Percentiles rank a stretch among this genome's conserved stretches.
phyloP scores from a whole-genome alignment of 2,797 vertebrate species.

The Huso huso region DNA sequence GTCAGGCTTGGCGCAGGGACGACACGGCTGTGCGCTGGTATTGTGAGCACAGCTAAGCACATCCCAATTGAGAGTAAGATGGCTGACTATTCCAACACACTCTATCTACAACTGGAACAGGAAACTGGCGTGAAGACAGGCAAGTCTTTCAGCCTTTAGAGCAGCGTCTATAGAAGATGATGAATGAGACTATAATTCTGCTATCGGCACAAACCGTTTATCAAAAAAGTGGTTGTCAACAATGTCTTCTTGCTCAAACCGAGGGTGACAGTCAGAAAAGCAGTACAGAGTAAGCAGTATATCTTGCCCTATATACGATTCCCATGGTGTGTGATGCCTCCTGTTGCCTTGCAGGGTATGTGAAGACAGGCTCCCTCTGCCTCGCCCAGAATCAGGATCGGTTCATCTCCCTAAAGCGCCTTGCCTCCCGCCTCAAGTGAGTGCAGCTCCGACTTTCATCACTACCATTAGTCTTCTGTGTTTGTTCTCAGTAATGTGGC shows the following conservation, averaged over 20 bases:
- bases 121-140: constrained; percentile 88
- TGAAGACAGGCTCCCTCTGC: constrained; percentile 81
- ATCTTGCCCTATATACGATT: no score
- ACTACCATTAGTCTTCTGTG: background rate
- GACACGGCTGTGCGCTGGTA: constrained; percentile 85
- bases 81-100: constrained; percentile 85
- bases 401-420: constrained; percentile 85
- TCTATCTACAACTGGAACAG: constrained; percentile 79
- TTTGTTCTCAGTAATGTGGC: background rate
- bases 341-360: constrained; percentile 61
- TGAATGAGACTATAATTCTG: no score
- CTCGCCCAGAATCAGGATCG: constrained; percentile 95
- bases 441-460: constrained; percentile 24
- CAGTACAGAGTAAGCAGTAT: no score
- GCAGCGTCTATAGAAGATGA: constrained; percentile 6
- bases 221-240: no score
- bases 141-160: constrained; percentile 27
- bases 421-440: constrained; percentile 84
- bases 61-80: constrained; percentile 83
- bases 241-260: no score
- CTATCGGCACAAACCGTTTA: no score
- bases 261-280: no score
- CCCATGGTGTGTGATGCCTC: background rate
- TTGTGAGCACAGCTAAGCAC: constrained; percentile 82
- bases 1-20: constrained; percentile 85